Evolutionary conservation across 2,113 vertebrate species (phyloP).

Genomic region (Vulpes lagopus): DNA sequence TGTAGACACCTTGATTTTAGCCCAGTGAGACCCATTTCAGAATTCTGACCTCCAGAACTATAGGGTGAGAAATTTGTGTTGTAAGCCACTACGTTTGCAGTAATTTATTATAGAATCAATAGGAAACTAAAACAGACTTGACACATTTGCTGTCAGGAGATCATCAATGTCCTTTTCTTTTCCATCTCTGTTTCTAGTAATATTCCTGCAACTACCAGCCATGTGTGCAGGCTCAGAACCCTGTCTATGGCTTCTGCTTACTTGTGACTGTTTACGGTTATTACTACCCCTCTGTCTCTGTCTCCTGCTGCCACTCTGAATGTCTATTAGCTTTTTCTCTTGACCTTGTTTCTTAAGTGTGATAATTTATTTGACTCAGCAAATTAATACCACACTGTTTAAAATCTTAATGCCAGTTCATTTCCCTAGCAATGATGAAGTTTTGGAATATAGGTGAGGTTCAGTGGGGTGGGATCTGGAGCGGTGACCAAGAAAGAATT

Average conservation of each 20-base stretch:
- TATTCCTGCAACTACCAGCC: no score
- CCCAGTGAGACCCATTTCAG: neutral
- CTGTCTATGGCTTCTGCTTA: fast-evolving
- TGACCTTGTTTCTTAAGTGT: neutral
- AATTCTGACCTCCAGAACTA: neutral
- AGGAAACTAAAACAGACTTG: neutral
- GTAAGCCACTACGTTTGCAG: neutral
- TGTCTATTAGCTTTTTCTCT: neutral
- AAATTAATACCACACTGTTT: neutral
- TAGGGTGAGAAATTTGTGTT: neutral
- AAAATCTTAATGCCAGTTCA: neutral
- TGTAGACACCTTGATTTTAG: neutral
- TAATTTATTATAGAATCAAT: neutral
- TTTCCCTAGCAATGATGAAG: neutral
- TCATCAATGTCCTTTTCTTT: neutral
- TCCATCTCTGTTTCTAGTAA: neutral
- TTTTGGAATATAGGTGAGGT: no score
- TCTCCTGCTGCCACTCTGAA: neutral
- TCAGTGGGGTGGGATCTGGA: no score
- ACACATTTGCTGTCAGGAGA: neutral
- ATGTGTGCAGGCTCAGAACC: fast-evolving
- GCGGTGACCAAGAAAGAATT: no score
- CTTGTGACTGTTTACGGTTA: fast-evolving
- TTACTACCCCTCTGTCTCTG: neutral
- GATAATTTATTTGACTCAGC: neutral